phyloP scores from a whole-genome alignment of 2,113 vertebrate genomes.

The Zosterops borbonicus region DNA sequence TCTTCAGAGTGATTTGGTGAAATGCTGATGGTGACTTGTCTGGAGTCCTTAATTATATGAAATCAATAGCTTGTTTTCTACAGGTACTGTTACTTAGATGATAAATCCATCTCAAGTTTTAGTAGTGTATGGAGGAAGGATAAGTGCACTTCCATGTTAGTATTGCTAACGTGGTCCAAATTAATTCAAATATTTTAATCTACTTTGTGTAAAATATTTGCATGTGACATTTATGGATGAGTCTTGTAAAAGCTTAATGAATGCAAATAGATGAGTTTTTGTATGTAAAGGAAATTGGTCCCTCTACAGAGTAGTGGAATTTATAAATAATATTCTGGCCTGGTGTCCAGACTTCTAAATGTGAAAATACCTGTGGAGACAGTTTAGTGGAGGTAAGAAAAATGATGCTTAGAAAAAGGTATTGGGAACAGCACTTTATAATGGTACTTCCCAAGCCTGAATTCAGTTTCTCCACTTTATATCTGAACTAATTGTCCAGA shows the following conservation, averaged over 20 bases:
- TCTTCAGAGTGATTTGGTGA: not conserved
- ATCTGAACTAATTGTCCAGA: not conserved
- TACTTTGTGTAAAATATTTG: not conserved
- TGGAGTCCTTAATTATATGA: not conserved
- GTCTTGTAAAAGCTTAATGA: not conserved
- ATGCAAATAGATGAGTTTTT: not conserved
- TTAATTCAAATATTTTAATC: not conserved
- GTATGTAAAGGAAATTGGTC: not conserved
- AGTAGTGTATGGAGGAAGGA: not conserved
- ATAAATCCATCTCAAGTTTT: not conserved
- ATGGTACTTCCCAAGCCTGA: not conserved
- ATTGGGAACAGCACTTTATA: not conserved
- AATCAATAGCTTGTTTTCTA: not conserved
- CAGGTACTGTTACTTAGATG: not conserved
- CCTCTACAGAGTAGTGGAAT: not conserved
- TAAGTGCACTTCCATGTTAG: not conserved
- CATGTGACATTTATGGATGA: not conserved
- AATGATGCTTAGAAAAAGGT: not conserved
- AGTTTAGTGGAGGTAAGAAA: not conserved
- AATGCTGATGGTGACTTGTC: not conserved
- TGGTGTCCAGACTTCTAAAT: not conserved
- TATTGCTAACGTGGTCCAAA: not conserved
- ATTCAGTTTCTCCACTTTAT: not conserved
- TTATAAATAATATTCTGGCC: not conserved
- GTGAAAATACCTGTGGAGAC: not conserved